Conservation (phyloP, 2,888 invertebrate genomes). For the Capitulum mitella region DNA sequence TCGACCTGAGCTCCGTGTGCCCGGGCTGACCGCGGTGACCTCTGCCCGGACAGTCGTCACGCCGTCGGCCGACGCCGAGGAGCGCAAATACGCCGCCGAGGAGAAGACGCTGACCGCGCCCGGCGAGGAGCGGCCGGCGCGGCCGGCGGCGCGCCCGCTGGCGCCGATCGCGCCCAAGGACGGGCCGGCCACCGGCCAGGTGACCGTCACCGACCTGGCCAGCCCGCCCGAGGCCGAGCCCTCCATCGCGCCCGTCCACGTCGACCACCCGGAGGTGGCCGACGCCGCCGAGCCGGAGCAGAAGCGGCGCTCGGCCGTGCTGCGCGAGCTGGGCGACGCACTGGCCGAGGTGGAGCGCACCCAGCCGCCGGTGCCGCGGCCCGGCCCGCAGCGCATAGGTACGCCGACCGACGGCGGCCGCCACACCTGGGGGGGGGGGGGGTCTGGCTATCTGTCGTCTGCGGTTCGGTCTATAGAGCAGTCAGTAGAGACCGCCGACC, state of each 20-base stretch:
- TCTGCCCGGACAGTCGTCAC: neutral
- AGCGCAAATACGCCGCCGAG: slow-evolving; percentile 14
- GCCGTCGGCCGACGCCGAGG: slow-evolving; percentile 4
- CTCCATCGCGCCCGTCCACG: neutral
- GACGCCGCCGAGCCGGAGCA: neutral
- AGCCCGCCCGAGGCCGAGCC: neutral
- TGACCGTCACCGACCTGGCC: neutral
- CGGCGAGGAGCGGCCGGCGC: neutral
- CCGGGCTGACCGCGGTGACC: neutral
- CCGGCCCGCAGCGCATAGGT: neutral
- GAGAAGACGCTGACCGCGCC: neutral
- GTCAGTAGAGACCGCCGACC: no score
- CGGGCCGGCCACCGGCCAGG: slow-evolving; percentile 14
- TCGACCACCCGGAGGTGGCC: neutral
- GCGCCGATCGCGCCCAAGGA: slow-evolving; percentile 15
- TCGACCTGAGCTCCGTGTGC: neutral
- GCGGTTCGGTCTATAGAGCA: no score
- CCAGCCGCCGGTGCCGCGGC: neutral
- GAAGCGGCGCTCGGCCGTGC: neutral
- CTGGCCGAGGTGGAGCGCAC: slow-evolving; percentile 2
- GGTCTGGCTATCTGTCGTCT: no score
- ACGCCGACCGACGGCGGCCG: neutral
- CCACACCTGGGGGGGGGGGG: no score
- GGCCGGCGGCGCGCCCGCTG: neutral
- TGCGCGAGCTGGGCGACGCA: neutral